These are phyloP conservation scores for Plecotus auritus DNA, from an alignment of 2,113 vertebrate genomes.

Conservation along the genomic window DNA sequence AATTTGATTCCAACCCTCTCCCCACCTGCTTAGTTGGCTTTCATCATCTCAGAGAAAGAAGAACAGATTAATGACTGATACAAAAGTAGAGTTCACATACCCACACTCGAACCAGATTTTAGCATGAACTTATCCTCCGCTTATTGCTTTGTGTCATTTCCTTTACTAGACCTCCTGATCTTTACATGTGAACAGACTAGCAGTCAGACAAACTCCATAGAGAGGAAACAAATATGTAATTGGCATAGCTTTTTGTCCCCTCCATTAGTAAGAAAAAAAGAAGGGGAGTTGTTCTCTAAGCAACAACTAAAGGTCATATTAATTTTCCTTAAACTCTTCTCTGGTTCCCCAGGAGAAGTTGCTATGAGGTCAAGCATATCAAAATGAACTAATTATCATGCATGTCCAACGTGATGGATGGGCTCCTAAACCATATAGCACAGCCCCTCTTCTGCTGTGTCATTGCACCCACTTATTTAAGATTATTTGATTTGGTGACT, in stretches of 20 bases:
- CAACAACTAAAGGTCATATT: conserved; percentile 41
- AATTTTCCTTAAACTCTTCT: conserved; percentile 22
- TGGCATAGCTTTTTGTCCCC: conserved; percentile 21
- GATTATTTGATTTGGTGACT: conserved; percentile 17
- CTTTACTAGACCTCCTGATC: neutral
- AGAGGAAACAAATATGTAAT: neutral
- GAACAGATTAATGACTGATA: neutral
- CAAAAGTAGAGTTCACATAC: neutral
- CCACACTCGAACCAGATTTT: neutral
- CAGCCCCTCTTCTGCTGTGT: neutral
- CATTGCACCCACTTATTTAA: conserved; percentile 32
- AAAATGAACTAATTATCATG: conserved; percentile 51
- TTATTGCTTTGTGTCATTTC: neutral
- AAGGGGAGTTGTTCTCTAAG: neutral
- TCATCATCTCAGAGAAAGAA: neutral
- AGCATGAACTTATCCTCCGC: neutral
- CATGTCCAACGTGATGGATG: neutral
- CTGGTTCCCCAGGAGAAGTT: conserved; percentile 7
- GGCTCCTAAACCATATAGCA: neutral
- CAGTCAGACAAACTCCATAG: neutral
- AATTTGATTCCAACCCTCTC: neutral
- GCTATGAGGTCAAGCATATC: conserved; percentile 23
- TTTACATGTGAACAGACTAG: neutral
- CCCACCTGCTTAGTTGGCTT: neutral
- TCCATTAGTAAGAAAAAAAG: neutral